Evolutionary conservation across 23 tunicate species (phyloP), one percentile per base, ranked within the genome.

Genomic region (Halocynthia aurantium): DNA sequence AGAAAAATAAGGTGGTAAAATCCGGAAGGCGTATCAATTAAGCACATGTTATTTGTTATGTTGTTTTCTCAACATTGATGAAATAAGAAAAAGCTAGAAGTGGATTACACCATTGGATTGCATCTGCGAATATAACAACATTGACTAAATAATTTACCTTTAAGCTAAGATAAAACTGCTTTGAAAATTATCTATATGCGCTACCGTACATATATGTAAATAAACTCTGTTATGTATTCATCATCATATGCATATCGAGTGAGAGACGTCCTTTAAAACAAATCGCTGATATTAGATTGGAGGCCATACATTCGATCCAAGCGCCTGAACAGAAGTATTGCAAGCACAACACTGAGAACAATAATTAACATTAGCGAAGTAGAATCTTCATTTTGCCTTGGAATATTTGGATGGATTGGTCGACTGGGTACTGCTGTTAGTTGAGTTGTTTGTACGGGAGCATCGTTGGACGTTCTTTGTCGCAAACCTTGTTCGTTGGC

Each of bases 311-410:
- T 44, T 11, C 79, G 62, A 22, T 93, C 83, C 17, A 93, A 52
- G 31, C 98, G 52, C 57, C 98, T 70, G 12, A 87, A 76, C 19
- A 93, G 52, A 73, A 93, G 67, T 10, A 84, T 13, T 18, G 90
- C 93, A 67, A 93, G 78, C 9, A 86, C 93, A 53, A 87, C 76
- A 22, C 77, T 70, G 53, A 93, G 68, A 58, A 93, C 69, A 52
- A 88, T 75, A 6, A 87, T 81, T 8, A 93, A 67, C 83, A 93
- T 76, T 7, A 87, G 31, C 50, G 98, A 86, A 7, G 94, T 66
- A 7, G 77, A 31, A 52, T 87, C 93, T 19, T 60, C 73, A 53
- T 22, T 63, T 69, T 55, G 54, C 55, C 6, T 75, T 51, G 7
- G 22, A 49, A 21, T 57, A 10, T 44, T 62, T 67, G 18, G 81